Evolutionary conservation across 1,140 invertebrate species (phyloP).

Genomic region (Drosophila insularis): DNA sequence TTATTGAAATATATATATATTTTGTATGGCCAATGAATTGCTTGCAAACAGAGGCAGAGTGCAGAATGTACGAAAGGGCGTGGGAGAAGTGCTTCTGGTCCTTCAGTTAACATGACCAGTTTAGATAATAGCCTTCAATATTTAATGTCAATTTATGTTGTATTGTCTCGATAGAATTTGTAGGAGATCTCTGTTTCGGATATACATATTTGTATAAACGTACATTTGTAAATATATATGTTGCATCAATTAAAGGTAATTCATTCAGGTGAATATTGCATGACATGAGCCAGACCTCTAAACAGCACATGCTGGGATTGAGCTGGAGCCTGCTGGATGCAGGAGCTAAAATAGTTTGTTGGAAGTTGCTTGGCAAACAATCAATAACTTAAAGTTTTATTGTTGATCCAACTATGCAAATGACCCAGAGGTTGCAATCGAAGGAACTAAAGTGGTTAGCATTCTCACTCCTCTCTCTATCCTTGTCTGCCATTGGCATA

Average conservation of each 20-base stretch:
- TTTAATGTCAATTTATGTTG: constrained; percentile 77
- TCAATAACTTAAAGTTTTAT: constrained; percentile 41
- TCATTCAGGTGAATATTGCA: constrained; percentile 76
- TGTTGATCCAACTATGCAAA: constrained; percentile 7
- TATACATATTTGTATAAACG: constrained; percentile 19
- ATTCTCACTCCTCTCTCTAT: neutral
- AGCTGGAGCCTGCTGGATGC: neutral
- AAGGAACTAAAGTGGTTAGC: constrained; percentile 7
- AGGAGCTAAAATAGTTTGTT: neutral
- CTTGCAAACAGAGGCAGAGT: constrained; percentile 39
- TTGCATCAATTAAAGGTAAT: constrained; percentile 79
- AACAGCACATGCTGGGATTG: too few relatives aligned
- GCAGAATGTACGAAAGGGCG: constrained; percentile 18
- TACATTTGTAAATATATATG: constrained; percentile 18
- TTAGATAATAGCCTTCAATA: constrained; percentile 70
- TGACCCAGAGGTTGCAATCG: constrained; percentile 7
- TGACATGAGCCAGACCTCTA: constrained; percentile 37
- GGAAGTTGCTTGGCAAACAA: constrained; percentile 17
- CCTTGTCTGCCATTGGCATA: constrained; percentile 1
- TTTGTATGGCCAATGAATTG: constrained; percentile 66
- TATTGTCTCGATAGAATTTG: constrained; percentile 38
- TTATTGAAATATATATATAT: constrained; percentile 68
- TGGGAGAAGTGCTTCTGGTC: neutral
- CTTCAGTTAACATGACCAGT: constrained; percentile 39
- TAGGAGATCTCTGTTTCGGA: constrained; percentile 31